These are phyloP conservation scores for Apotomis betuletana DNA, from an alignment of 2,888 invertebrate species.

Conservation along the genomic window DNA sequence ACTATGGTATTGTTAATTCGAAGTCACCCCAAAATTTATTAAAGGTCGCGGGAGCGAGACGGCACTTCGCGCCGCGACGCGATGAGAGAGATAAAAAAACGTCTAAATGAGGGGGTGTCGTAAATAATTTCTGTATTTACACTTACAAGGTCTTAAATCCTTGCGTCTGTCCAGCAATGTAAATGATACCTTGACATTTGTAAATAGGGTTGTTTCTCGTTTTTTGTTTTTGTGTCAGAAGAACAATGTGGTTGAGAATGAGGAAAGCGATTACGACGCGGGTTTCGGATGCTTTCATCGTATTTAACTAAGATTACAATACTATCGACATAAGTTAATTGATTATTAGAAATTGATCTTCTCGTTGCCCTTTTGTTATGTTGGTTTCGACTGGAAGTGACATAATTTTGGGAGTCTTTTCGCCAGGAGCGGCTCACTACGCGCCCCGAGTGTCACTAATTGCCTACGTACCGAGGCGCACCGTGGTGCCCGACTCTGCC, in stretches of 20 bases:
- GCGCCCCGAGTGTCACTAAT: too few relatives aligned
- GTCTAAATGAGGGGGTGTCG: constrained; percentile 75
- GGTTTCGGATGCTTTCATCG: constrained; percentile 67
- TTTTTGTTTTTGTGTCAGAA: constrained; percentile 48
- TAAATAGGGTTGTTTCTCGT: constrained; percentile 50
- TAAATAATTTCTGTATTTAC: constrained; percentile 73
- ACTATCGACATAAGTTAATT: constrained; percentile 52
- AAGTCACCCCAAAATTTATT: constrained; percentile 73
- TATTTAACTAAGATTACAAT: constrained; percentile 67
- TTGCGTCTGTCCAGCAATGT: constrained; percentile 43
- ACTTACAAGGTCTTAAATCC: constrained; percentile 67
- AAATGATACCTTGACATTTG: constrained; percentile 43
- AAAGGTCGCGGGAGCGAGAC: constrained; percentile 60
- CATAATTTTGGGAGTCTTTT: too few relatives aligned
- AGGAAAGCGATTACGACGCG: constrained; percentile 66
- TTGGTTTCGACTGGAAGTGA: too few relatives aligned
- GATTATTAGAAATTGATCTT: constrained; percentile 31
- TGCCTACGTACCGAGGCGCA: too few relatives aligned
- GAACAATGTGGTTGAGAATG: constrained; percentile 66
- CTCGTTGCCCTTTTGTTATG: constrained; percentile 16
- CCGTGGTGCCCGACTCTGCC: too few relatives aligned
- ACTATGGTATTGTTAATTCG: constrained; percentile 74
- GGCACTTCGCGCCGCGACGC: constrained; percentile 49
- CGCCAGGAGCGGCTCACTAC: too few relatives aligned
- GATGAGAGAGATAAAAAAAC: constrained; percentile 60